Evolutionary conservation across 2,797 vertebrate genomes (phyloP).

Genomic region (Myiothlypis coronata): DNA sequence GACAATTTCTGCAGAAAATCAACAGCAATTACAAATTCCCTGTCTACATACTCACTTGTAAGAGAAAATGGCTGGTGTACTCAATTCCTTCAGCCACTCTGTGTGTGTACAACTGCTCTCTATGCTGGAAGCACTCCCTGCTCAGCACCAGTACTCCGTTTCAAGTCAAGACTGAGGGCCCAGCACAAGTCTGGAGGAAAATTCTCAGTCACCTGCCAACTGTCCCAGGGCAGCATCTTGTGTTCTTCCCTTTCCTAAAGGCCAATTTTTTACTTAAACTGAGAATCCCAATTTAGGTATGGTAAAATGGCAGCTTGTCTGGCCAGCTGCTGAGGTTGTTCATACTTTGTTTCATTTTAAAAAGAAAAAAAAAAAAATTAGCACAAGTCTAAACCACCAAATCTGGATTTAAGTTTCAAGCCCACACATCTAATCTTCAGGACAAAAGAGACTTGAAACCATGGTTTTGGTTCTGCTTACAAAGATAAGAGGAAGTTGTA

Average conservation of each 20-base stretch:
- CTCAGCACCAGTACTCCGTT: background rate
- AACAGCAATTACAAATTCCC: background rate
- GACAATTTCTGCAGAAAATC: slow-evolving; percentile 11
- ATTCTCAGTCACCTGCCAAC: background rate
- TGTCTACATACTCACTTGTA: background rate
- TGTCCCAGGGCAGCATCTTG: background rate
- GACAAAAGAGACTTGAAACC: slow-evolving; percentile 13
- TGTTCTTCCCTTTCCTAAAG: background rate
- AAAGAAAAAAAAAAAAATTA: background rate
- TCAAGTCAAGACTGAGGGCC: background rate
- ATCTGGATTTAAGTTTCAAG: background rate
- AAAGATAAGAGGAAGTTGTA: slow-evolving; percentile 24
- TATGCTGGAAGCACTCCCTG: background rate
- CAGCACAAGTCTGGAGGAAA: background rate
- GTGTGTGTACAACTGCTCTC: background rate
- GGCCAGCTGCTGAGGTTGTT: background rate
- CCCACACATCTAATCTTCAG: background rate
- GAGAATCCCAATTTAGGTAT: background rate
- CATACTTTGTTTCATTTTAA: background rate
- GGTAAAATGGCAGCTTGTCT: background rate
- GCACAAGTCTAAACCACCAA: background rate
- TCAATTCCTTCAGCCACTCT: background rate
- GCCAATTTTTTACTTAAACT: background rate
- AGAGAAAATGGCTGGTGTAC: background rate
- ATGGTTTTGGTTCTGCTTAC: slow-evolving; percentile 35